Evolutionary conservation across 92 coral and sea anemone genomes (phyloP), one percentile per base, ranked within the genome.

Genomic region (Heteractis magnifica): DNA sequence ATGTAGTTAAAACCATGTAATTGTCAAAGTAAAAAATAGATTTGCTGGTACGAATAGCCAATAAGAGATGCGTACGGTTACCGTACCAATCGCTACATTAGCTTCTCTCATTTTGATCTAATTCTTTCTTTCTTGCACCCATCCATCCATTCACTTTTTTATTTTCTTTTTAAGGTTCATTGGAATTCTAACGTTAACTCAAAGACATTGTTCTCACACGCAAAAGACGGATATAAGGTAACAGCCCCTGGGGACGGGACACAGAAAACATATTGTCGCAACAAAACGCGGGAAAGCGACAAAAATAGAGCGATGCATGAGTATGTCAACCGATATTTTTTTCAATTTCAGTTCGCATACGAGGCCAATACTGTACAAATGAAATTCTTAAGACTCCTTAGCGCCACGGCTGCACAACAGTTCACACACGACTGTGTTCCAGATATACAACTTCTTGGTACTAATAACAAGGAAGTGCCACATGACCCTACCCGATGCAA

Each of bases 361-460:
- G 90, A 89, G 59, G 92, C 92, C 68, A 83, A 88, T 65, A 68
- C 80, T 53, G 91, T 91, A 62, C 96, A 92, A 82, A 85, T 92
- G 84, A 92, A 92, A 55, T 90, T 92, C 84, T 87, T 92, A 4
- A 89, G 92, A 84, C 82, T 92, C 75, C 87, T 92, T 71, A 92
- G 96, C 71, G 85, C 84, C 18, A 75, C 81, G 44, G 96, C 87
- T 23, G 51, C 83, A 70, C 96, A 92, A 78, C 70, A 81, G 77
- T 65, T 92, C 41, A 59, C 84, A 75, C 92, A 90, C 87, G 88
- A 88, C 76, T 92, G 96, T 50, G 76, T 77, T 44, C 78, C 77
- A 73, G 84, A 90, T 60, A 72, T 90, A 59, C 76, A 92, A 76
- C 71, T 91, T 58, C 48, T 88, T 83, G 88, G 88, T 44, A 90